Percentiles rank a stretch among this genome's conserved stretches.
These are phyloP conservation scores for Neelides folsomi DNA, from an alignment of 2,888 invertebrate genomes.

Conservation along the genomic window DNA sequence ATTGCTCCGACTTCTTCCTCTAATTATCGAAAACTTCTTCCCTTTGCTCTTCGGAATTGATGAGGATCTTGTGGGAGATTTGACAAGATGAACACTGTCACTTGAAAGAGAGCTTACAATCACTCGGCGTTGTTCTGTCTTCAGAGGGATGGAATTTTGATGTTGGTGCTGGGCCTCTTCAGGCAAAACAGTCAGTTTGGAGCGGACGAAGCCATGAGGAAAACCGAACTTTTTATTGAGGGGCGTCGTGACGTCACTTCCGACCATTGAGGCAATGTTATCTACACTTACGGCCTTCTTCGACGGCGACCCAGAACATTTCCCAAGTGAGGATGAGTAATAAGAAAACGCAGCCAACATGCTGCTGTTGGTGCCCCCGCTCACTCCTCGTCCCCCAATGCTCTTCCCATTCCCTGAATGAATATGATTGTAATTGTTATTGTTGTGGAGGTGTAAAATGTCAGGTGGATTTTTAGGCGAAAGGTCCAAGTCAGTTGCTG, in stretches of 20 bases:
- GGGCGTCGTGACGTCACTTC: constrained; percentile 26
- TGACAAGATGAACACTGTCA: constrained; percentile 27
- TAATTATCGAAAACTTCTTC: not conserved
- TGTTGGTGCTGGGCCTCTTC: constrained; percentile 45
- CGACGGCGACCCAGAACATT: constrained; percentile 38
- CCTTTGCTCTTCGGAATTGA: not conserved
- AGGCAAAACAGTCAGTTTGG: constrained; percentile 60
- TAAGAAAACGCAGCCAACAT: constrained; percentile 1
- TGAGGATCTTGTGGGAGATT: constrained; percentile 6
- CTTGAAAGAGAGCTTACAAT: constrained; percentile 22
- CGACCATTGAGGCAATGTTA: constrained; percentile 45
- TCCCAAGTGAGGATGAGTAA: too few relatives aligned
- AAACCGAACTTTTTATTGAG: constrained; percentile 44
- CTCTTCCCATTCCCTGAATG: not conserved
- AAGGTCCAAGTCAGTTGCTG: constrained; percentile 58
- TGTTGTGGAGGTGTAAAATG: not conserved
- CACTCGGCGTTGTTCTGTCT: constrained; percentile 7
- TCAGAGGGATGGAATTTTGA: constrained; percentile 2
- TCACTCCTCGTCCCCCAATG: not conserved
- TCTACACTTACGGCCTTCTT: constrained; percentile 58
- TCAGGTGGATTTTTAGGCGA: not conserved
- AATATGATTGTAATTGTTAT: not conserved
- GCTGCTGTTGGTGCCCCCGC: not conserved
- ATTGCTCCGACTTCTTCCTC: constrained; percentile 22
- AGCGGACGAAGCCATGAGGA: constrained; percentile 63